Conservation (phyloP, 2,113 vertebrate genomes). For the Rissa tridactyla region DNA sequence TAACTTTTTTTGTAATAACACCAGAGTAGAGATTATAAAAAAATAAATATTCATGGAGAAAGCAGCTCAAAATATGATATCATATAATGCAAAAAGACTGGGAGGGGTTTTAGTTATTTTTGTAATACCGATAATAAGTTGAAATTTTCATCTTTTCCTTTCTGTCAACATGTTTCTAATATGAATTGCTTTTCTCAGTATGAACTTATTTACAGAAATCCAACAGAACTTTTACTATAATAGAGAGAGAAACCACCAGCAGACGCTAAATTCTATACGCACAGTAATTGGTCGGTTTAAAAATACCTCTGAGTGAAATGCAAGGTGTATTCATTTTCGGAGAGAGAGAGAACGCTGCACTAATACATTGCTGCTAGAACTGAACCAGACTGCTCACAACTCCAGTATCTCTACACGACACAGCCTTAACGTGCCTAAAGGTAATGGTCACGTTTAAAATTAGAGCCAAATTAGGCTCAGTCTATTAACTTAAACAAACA, state of each 20-base stretch:
- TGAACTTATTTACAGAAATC: neutral
- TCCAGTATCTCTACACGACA: neutral
- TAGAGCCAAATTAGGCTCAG: neutral
- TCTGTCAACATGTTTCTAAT: neutral
- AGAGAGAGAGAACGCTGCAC: neutral
- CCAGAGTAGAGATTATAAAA: neutral
- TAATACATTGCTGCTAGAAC: neutral
- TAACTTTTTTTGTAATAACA: neutral
- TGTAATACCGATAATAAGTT: neutral
- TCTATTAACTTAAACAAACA: neutral
- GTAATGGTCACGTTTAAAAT: neutral
- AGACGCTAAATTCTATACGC: neutral
- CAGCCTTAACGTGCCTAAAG: neutral
- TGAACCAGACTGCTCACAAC: neutral
- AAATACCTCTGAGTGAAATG: neutral
- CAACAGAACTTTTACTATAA: neutral
- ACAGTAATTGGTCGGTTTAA: neutral
- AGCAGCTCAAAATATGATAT: neutral
- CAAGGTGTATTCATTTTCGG: neutral
- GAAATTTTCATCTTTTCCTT: neutral
- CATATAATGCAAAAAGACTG: neutral
- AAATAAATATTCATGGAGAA: neutral
- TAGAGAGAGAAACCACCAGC: neutral
- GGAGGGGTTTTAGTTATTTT: neutral
- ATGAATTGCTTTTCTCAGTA: neutral